Percentiles rank a stretch among this genome's conserved stretches.
Conservation (phyloP, 1,140 invertebrate genomes). For the Portunus trituberculatus region DNA sequence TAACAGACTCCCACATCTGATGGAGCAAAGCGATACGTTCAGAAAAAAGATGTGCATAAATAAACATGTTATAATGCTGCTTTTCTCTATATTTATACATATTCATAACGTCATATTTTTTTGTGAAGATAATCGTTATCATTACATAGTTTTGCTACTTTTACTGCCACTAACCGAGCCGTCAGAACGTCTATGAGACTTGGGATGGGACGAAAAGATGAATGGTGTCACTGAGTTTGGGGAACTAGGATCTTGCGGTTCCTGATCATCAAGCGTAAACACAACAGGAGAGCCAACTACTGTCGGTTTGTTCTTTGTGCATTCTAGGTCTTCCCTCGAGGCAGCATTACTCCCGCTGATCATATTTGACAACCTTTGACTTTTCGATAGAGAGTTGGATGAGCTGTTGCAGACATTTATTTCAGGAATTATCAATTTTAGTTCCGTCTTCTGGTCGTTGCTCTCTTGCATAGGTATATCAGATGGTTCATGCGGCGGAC, state of each 20-base stretch:
- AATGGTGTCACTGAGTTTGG: constrained; percentile 64
- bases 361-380: constrained; percentile 65
- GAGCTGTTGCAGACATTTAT: neutral
- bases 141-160: neutral
- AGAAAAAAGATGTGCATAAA: neutral
- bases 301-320: constrained; percentile 30
- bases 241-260: constrained; percentile 51
- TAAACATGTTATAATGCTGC: neutral
- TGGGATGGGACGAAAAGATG: neutral
- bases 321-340: constrained; percentile 49
- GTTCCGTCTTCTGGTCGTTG: neutral
- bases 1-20: neutral
- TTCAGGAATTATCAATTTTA: constrained; percentile 8
- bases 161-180: neutral
- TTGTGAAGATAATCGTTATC: neutral
- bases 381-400: constrained; percentile 33
- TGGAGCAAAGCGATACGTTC: neutral
- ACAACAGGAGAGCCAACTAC: constrained; percentile 7
- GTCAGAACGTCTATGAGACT: neutral
- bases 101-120: neutral
- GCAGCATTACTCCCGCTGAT: constrained; percentile 59
- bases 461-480: neutral
- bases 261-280: neutral
- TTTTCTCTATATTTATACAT: neutral
- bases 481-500: neutral